phyloP scores from a whole-genome alignment of 1,140 invertebrate species.

The Nylanderia fulva region DNA sequence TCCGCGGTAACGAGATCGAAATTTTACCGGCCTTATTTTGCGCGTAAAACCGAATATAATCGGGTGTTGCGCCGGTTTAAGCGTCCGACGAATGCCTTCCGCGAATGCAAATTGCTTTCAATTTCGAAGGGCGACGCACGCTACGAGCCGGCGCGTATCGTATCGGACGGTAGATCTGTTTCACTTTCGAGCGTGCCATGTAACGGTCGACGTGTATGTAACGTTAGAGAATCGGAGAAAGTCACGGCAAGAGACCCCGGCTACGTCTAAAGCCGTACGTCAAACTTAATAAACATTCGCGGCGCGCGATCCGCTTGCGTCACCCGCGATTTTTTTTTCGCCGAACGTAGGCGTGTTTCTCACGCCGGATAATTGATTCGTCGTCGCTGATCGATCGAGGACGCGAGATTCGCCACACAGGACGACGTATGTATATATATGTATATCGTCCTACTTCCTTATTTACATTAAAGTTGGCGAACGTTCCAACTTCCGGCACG shows the following conservation, averaged over 20 bases:
- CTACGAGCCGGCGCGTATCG: constrained; percentile 40
- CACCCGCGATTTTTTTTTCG: constrained; percentile 22
- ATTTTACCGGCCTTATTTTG: not conserved
- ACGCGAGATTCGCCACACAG: constrained; percentile 4
- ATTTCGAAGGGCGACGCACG: constrained; percentile 59
- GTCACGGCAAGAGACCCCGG: constrained; percentile 61
- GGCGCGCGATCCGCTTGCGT: constrained; percentile 48
- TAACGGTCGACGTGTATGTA: constrained; percentile 74
- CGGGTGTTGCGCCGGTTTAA: not conserved
- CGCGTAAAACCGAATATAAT: not conserved
- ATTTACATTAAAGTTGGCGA: constrained; percentile 37
- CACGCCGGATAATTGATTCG: not conserved
- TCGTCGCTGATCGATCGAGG: not conserved
- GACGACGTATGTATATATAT: too few species aligned
- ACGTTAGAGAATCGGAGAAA: constrained; percentile 83
- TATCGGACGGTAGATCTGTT: constrained; percentile 73
- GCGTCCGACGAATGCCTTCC: not conserved
- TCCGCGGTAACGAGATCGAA: not conserved
- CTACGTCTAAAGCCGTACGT: constrained; percentile 75
- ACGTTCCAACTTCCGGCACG: constrained; percentile 41
- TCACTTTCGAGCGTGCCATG: constrained; percentile 78
- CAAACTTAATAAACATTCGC: constrained; percentile 78
- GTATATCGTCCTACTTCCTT: constrained; percentile 27
- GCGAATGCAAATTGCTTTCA: constrained; percentile 59
- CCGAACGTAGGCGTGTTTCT: not conserved